Evolutionary conservation across 2,888 invertebrate genomes (phyloP).

Genomic region (Nomada hirtipes): DNA sequence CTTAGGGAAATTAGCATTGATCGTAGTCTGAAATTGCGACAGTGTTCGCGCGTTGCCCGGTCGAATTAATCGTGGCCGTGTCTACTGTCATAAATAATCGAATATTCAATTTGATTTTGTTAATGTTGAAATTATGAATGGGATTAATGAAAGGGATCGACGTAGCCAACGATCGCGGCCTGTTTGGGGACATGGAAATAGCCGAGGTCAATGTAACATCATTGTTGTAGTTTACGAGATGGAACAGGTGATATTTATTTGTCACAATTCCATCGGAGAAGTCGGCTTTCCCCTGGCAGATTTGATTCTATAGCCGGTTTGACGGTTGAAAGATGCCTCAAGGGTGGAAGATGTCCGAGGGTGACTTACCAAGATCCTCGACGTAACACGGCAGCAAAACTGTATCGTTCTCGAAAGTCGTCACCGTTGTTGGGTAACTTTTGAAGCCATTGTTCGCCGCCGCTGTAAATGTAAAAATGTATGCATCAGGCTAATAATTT

Average conservation of each 20-base stretch:
- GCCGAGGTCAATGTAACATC: background rate
- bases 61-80: background rate
- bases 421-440: slow-evolving; percentile 91
- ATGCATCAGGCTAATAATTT: background rate
- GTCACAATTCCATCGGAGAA: background rate
- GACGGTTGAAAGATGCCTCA: background rate
- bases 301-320: background rate
- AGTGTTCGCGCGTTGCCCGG: background rate
- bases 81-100: background rate
- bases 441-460: slow-evolving; percentile 87
- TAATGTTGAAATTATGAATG: no score
- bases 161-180: no score
- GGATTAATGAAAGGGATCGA: no score
- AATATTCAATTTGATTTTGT: no score
- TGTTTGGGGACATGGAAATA: no score
- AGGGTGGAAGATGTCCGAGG: background rate
- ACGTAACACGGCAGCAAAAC: slow-evolving; percentile 92
- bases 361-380: slow-evolving; percentile 87
- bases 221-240: slow-evolving; percentile 8
- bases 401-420: slow-evolving; percentile 91
- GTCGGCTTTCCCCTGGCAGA: background rate
- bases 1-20: slow-evolving; percentile 44
- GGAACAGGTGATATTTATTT: slow-evolving; percentile 49
- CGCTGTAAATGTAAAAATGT: slow-evolving; percentile 44
- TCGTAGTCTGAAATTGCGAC: slow-evolving; percentile 37